These are phyloP conservation scores for Formica aserva DNA, from an alignment of 2,888 invertebrate species.

Conservation along the genomic window DNA sequence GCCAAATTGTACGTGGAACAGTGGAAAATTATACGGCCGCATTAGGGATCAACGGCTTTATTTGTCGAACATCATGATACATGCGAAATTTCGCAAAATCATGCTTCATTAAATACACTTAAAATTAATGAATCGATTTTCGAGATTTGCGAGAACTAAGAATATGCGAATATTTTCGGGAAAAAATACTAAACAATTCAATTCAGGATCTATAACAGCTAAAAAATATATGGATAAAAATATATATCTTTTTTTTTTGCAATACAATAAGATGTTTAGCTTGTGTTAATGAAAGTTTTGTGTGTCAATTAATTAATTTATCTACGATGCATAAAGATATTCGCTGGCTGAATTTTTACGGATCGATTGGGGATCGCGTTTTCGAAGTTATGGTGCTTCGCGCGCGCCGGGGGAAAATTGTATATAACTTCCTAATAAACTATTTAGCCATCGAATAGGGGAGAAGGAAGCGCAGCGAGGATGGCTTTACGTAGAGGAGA, in stretches of 20 bases:
- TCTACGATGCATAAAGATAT: neutral
- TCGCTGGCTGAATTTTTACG: slow-evolving; percentile 11
- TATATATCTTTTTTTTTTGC: too few species aligned
- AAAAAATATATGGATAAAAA: neutral
- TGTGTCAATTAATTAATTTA: neutral
- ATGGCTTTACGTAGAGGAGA: slow-evolving; percentile 18
- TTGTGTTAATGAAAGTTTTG: neutral
- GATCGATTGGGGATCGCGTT: neutral
- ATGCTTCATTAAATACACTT: slow-evolving; percentile 24
- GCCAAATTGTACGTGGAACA: slow-evolving; percentile 58
- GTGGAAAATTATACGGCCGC: slow-evolving; percentile 62
- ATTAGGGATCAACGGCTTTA: slow-evolving; percentile 43
- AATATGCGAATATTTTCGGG: neutral
- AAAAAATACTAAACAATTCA: neutral
- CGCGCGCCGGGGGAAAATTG: slow-evolving; percentile 64
- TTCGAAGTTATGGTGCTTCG: slow-evolving; percentile 23
- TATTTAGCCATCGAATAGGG: slow-evolving; percentile 79
- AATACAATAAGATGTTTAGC: neutral
- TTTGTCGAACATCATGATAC: slow-evolving; percentile 19
- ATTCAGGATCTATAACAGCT: neutral
- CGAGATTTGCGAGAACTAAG: slow-evolving; percentile 16
- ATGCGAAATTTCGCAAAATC: slow-evolving; percentile 44
- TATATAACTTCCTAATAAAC: slow-evolving; percentile 82
- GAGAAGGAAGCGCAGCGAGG: slow-evolving; percentile 53
- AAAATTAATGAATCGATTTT: slow-evolving; percentile 33